These are phyloP conservation scores for Pteronotus mesoamericanus DNA, from an alignment of 2,797 vertebrate species.

Conservation along the genomic window DNA sequence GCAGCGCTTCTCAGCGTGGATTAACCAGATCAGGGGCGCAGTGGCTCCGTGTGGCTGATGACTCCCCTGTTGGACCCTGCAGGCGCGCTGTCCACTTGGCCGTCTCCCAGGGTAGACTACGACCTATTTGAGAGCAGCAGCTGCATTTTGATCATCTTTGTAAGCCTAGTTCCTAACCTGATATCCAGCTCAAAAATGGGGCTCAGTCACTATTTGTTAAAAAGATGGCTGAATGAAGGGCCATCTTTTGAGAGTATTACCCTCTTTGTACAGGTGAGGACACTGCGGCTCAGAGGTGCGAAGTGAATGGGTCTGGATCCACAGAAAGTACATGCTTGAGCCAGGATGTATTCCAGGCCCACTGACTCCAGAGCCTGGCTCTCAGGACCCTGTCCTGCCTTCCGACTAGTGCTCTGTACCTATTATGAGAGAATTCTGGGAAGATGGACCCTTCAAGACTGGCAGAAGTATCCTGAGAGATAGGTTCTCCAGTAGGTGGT, in stretches of 20 bases:
- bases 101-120: not conserved
- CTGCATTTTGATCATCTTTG: not conserved
- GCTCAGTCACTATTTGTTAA: not conserved
- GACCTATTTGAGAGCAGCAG: not conserved
- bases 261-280: not conserved
- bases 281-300: not conserved
- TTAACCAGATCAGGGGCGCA: not conserved
- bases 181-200: not conserved
- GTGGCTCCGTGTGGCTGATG: not conserved
- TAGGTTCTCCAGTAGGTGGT: not conserved
- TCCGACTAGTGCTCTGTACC: not conserved
- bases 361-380: not conserved
- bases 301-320: not conserved
- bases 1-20: not conserved
- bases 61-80: not conserved
- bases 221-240: not conserved
- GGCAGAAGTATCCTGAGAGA: not conserved
- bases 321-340: not conserved
- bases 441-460: not conserved
- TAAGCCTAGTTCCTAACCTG: not conserved
- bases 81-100: not conserved
- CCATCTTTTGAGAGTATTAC: not conserved
- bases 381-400: not conserved
- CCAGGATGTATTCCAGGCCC: not conserved
- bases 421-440: not conserved